Evolutionary conservation across 2,113 vertebrate species (phyloP).

Genomic region (Chaetodon trifascialis): DNA sequence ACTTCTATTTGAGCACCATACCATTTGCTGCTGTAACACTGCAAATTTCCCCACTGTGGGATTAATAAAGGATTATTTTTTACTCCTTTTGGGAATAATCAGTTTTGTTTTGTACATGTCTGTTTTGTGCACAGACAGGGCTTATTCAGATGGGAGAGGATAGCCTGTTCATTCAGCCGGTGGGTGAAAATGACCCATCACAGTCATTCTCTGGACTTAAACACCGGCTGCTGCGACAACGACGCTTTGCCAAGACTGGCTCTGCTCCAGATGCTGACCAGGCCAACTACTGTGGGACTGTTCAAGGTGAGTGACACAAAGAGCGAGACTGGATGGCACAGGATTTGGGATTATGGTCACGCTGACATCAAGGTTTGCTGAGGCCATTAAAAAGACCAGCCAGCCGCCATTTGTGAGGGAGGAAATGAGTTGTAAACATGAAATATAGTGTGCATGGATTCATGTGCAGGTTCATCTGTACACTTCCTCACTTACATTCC

Average conservation of each 20-base stretch:
- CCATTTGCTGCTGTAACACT: too few species aligned
- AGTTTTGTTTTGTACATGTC: background rate
- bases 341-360: background rate
- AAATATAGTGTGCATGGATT: background rate
- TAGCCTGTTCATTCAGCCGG: constrained; percentile 89
- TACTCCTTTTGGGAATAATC: background rate
- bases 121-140: constrained; percentile 87
- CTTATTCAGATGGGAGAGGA: constrained; percentile 90
- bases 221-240: constrained; percentile 86
- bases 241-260: constrained; percentile 67
- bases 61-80: too few species aligned
- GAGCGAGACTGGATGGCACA: background rate
- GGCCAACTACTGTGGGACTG: constrained; percentile 82
- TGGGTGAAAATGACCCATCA: constrained; percentile 74
- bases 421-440: background rate
- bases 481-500: background rate
- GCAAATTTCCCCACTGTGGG: too few species aligned
- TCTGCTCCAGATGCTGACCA: background rate
- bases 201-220: constrained; percentile 85
- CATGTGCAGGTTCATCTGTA: background rate
- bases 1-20: too few species aligned
- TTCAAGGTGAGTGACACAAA: constrained; percentile 87
- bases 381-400: background rate
- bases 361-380: background rate
- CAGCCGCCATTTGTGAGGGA: background rate